Evolutionary conservation across 2,888 invertebrate genomes (phyloP).

Genomic region (Notodonta dromedarius): DNA sequence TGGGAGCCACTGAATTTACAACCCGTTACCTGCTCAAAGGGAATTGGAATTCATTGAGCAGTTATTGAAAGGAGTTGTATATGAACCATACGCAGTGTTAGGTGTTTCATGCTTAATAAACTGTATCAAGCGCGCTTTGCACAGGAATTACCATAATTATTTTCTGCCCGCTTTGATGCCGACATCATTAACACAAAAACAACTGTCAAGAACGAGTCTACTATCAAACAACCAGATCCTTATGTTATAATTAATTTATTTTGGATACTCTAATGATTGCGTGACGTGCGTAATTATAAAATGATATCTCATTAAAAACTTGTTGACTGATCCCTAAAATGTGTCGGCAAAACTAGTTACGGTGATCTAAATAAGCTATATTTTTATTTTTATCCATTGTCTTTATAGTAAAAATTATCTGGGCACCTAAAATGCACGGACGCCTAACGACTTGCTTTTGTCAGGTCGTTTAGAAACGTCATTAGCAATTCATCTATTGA

Average conservation of each 20-base stretch:
- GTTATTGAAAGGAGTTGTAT: slow-evolving; percentile 35
- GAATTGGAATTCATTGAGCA: slow-evolving; percentile 45
- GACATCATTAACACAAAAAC: slow-evolving; percentile 13
- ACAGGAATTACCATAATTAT: slow-evolving; percentile 20
- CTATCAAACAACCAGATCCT: neutral
- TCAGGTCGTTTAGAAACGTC: slow-evolving; percentile 9
- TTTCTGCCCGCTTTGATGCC: slow-evolving; percentile 21
- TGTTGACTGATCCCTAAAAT: neutral
- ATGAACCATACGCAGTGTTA: slow-evolving; percentile 27
- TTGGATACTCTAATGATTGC: no score
- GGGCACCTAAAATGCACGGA: neutral
- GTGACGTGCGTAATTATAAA: no score
- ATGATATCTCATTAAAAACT: neutral
- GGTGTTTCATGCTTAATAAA: slow-evolving; percentile 37
- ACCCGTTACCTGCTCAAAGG: slow-evolving; percentile 40
- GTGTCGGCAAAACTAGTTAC: neutral
- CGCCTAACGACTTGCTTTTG: slow-evolving; percentile 10
- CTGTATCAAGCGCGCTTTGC: slow-evolving; percentile 31
- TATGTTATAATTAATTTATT: no score
- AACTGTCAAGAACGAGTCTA: neutral
- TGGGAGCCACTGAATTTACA: slow-evolving; percentile 47
- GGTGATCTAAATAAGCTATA: neutral
- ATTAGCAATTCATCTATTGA: slow-evolving; percentile 23
- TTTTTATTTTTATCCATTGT: neutral
- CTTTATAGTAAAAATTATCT: neutral